A percentile compares a stretch with the other conserved stretches of the same genome.
Evolutionary conservation across 23 tunicate genomes (phyloP).

Genomic region (Halocynthia roretzi): DNA sequence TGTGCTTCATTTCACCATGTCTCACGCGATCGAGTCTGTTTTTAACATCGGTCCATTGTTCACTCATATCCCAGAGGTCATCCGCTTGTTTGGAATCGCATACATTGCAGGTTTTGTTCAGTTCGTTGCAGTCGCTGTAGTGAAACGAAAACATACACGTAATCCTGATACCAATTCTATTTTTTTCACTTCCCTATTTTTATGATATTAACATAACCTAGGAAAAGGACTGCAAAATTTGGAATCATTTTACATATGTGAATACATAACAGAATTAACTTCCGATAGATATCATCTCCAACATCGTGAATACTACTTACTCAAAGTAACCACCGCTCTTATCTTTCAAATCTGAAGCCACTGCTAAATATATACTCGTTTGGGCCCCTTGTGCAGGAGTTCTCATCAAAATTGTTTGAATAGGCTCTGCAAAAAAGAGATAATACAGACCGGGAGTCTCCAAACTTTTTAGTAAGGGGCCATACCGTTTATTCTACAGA

Average conservation of each 20-base stretch:
- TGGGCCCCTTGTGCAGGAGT: slow-evolving; percentile 90
- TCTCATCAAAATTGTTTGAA: slow-evolving; percentile 37
- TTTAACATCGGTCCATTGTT: slow-evolving; percentile 44
- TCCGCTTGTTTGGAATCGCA: slow-evolving; percentile 49
- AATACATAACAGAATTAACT: too few relatives aligned
- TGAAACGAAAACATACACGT: not conserved
- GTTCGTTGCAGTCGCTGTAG: slow-evolving; percentile 60
- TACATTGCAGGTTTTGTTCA: slow-evolving; percentile 26
- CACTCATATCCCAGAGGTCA: slow-evolving; percentile 58
- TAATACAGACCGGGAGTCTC: too few relatives aligned
- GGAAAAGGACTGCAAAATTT: not conserved
- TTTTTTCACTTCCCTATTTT: too few relatives aligned
- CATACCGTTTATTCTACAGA: too few relatives aligned
- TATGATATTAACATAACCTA: too few relatives aligned
- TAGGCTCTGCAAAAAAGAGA: slow-evolving; percentile 36
- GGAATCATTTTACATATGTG: too few relatives aligned
- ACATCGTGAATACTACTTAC: slow-evolving; percentile 36
- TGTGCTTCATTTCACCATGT: not conserved
- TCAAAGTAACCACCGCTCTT: slow-evolving; percentile 48
- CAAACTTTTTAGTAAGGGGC: too few relatives aligned
- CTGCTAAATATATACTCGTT: slow-evolving; percentile 60
- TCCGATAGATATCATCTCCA: too few relatives aligned
- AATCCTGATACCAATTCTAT: too few relatives aligned
- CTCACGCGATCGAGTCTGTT: slow-evolving; percentile 13
- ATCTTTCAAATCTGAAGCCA: slow-evolving; percentile 25